Evolutionary conservation across 2,797 vertebrate species (phyloP).

Genomic region (Myotis myotis): DNA sequence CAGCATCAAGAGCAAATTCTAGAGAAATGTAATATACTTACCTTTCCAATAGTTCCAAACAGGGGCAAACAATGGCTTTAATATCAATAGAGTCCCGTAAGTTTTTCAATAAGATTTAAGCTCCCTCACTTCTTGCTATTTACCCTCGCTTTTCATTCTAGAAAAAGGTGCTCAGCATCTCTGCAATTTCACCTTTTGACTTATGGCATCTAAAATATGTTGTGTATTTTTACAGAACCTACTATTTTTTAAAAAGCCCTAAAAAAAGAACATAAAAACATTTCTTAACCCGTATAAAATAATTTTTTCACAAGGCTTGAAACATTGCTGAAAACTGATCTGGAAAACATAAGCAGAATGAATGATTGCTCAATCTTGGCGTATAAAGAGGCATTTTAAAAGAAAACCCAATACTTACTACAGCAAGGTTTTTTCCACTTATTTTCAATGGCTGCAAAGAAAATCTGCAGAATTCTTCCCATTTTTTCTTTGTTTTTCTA

Average conservation of each 20-base stretch:
- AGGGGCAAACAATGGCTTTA: not conserved
- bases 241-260: not conserved
- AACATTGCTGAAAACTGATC: not conserved
- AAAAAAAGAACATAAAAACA: not conserved
- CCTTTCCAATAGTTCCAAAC: not conserved
- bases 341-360: constrained; percentile 16
- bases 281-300: not conserved
- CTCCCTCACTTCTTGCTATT: not conserved
- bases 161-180: not conserved
- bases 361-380: not conserved
- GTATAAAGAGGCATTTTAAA: not conserved
- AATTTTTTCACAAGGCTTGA: not conserved
- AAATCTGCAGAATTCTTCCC: not conserved
- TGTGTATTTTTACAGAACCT: constrained; percentile 2
- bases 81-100: not conserved
- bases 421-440: not conserved
- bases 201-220: not conserved
- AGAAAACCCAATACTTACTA: not conserved
- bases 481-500: not conserved
- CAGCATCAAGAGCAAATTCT: not conserved
- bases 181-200: not conserved
- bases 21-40: not conserved
- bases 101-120: not conserved
- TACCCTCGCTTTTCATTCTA: not conserved
- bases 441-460: not conserved